These are phyloP conservation scores for Nautilus pompilius DNA, from an alignment of 1,140 invertebrate genomes.

Conservation along the genomic window DNA sequence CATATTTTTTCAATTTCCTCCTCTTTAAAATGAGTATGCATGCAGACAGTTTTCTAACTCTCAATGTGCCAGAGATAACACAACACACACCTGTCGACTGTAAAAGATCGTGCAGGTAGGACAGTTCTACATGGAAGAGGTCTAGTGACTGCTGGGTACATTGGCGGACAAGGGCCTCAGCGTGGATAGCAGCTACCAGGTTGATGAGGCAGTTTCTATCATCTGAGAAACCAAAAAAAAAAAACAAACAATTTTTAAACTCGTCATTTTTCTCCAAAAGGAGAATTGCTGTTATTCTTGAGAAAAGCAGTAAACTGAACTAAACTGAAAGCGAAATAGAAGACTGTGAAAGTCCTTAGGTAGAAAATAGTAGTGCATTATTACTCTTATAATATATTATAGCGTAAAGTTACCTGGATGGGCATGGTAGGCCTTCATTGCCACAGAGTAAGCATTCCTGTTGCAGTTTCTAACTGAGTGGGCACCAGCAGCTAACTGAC, in stretches of 20 bases:
- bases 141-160: neutral
- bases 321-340: neutral
- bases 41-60: no score
- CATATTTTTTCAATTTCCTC: no score
- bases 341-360: neutral
- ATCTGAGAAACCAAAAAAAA: constrained; percentile 11
- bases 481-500: neutral
- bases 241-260: neutral
- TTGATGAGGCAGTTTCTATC: constrained; percentile 3
- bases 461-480: neutral
- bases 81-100: neutral
- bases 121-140: neutral
- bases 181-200: constrained; percentile 19
- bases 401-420: neutral
- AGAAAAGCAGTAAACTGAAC: neutral
- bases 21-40: no score
- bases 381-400: neutral
- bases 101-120: neutral
- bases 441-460: neutral
- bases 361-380: neutral
- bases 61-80: no score
- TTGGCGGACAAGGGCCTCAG: constrained; percentile 14
- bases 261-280: neutral
- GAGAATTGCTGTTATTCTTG: neutral
- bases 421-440: neutral